These are phyloP conservation scores for Gorsachius magnificus DNA, from an alignment of 2,797 vertebrate genomes.

Conservation along the genomic window DNA sequence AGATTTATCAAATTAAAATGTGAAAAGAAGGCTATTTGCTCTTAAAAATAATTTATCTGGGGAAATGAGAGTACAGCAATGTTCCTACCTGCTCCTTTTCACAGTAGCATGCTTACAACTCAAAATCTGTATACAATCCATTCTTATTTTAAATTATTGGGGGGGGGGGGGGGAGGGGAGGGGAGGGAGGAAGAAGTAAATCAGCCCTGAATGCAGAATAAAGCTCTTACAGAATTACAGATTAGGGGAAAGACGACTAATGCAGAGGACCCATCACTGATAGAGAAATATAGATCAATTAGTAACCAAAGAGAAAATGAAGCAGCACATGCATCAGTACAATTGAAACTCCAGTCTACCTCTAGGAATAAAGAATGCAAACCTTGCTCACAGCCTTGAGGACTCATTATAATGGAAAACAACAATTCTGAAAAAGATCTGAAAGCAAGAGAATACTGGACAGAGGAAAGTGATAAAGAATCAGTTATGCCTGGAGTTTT, in stretches of 20 bases:
- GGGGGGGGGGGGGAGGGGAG: too few species aligned
- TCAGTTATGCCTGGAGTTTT: not conserved
- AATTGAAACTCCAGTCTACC: not conserved
- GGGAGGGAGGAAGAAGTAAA: not conserved
- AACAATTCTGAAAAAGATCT: not conserved
- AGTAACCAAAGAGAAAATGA: not conserved
- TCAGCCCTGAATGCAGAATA: not conserved
- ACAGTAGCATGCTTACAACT: not conserved
- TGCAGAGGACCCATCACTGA: not conserved
- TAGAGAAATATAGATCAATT: not conserved
- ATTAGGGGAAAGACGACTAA: not conserved
- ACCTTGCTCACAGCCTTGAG: not conserved
- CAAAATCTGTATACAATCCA: not conserved
- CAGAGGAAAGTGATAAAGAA: not conserved
- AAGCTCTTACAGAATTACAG: not conserved
- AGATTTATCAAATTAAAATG: not conserved
- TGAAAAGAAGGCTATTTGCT: not conserved
- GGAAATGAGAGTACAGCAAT: not conserved
- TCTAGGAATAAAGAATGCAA: not conserved
- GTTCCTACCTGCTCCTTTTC: not conserved
- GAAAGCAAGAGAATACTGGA: not conserved
- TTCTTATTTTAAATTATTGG: not conserved
- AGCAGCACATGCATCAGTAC: fast-evolving
- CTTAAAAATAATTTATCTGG: not conserved
- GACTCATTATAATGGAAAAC: not conserved